Base-by-base conservation (phyloP, 2,888 invertebrate genomes). In the Coleophora deauratella region DNA sequence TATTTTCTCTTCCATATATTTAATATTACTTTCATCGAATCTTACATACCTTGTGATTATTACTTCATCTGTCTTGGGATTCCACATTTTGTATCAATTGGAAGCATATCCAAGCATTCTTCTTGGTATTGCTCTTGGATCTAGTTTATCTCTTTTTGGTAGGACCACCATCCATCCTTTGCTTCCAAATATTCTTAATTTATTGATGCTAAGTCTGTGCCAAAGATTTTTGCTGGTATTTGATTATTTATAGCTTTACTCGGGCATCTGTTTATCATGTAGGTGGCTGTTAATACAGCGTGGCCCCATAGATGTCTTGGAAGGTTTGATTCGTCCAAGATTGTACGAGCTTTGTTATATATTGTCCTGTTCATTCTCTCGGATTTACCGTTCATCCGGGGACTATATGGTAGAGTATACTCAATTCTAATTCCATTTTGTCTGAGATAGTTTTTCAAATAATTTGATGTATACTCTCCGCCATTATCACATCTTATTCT, bases 221-320 rank as follows among this genome's bases (percentile, higher is more conserved):
- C 4, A 9, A 33, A 43, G 9, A 39, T 27, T 35, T 15, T 38
- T 37, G 43, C 35, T 2, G 40, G 40, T 35, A 42, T 37, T n/a
- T 35, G 34, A 38, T 30, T 40, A 7, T 45, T 36, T 9, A n/a
- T n/a, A n/a, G n/a, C n/a, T n/a, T n/a, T n/a, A n/a, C n/a, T n/a
- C n/a, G n/a, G n/a, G n/a, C n/a, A 50, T 35, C 54, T 37, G 13
- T 54, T 51, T 2, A 51, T 12, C 32, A 41, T 31, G 33, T 47
- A 54, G 1, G 39, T 40, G n/a, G 53, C 46, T 33, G 37, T 33
- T 9, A 11, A 12, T 1, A 51, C 21, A 2, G 51, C 50, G 36
- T 54, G 44, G 27, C 50, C 44, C 54, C 51, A 54, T 21, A 51
- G 33, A 9, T 40, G 3, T 27, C 42, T 47, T 8, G 47, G 51